A percentile compares a stretch with the other conserved stretches of the same genome.
Evolutionary conservation across 2,888 invertebrate species (phyloP).

Genomic region (Perithous albicinctus): DNA sequence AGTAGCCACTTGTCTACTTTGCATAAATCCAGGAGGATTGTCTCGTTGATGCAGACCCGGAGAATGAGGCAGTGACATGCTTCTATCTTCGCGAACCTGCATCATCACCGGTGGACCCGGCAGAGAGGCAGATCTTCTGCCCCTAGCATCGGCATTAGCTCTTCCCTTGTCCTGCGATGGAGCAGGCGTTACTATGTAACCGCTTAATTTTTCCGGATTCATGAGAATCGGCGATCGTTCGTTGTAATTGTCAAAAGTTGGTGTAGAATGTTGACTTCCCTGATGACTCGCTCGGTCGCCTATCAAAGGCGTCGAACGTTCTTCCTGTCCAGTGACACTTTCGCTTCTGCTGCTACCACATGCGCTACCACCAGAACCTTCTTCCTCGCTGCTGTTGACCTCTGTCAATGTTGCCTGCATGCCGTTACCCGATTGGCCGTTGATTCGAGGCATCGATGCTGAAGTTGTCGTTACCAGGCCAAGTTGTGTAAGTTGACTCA

Average conservation of each 20-base stretch:
- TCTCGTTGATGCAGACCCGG: conserved; percentile 78
- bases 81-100: conserved; percentile 78
- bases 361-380: conserved; percentile 72
- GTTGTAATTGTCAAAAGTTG: conserved; percentile 79
- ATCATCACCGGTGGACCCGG: conserved; percentile 79
- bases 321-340: conserved; percentile 82
- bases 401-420: conserved; percentile 79
- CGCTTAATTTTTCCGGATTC: conserved; percentile 80
- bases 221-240: conserved; percentile 81
- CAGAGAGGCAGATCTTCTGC: conserved; percentile 83
- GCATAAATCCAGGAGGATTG: conserved; percentile 71
- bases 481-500: conserved; percentile 87
- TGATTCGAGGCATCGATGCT: conserved; percentile 78
- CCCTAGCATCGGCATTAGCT: conserved; percentile 69
- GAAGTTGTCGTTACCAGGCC: conserved; percentile 86
- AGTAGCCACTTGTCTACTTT: conserved; percentile 65
- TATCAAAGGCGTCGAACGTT: conserved; percentile 80
- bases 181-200: conserved; percentile 72
- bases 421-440: conserved; percentile 60
- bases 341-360: conserved; percentile 79
- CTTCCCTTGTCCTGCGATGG: conserved; percentile 65
- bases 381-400: conserved; percentile 81
- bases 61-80: conserved; percentile 81
- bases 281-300: conserved; percentile 80
- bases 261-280: conserved; percentile 79